Evolutionary conservation across 2,113 vertebrate genomes (phyloP).

Genomic region (Heliornis fulica): DNA sequence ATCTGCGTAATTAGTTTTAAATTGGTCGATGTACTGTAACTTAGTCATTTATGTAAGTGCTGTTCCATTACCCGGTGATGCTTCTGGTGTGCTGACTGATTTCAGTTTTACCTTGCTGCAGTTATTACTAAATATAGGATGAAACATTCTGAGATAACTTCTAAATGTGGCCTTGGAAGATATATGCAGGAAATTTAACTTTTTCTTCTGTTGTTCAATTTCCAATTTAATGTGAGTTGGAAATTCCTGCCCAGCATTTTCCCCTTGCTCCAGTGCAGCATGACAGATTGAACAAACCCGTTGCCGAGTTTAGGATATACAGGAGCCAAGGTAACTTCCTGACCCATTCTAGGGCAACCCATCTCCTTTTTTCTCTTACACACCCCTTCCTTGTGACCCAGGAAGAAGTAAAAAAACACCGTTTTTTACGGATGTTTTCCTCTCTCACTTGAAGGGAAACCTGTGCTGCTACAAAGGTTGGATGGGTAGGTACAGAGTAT

Average conservation of each 20-base stretch:
- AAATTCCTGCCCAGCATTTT: background rate
- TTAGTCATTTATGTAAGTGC: slow-evolving; percentile 12
- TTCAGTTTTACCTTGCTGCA: slow-evolving; percentile 32
- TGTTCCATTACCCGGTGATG: slow-evolving; percentile 14
- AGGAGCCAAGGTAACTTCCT: background rate
- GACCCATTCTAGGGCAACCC: background rate
- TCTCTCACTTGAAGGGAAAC: background rate
- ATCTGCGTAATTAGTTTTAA: slow-evolving; percentile 17
- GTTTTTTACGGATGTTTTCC: background rate
- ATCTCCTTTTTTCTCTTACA: background rate
- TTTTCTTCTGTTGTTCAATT: background rate
- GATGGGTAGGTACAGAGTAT: background rate
- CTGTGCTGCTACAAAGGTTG: background rate
- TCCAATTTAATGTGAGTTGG: background rate
- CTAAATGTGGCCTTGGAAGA: background rate
- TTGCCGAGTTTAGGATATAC: background rate
- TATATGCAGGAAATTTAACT: background rate
- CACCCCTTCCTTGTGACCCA: background rate
- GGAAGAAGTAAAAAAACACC: background rate
- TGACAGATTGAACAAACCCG: background rate
- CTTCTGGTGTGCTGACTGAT: background rate
- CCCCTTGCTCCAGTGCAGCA: background rate
- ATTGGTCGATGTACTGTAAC: background rate
- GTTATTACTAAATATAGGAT: background rate
- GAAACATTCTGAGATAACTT: background rate